phyloP scores from a whole-genome alignment of 2,888 invertebrate species.

The Andrena camellia region DNA sequence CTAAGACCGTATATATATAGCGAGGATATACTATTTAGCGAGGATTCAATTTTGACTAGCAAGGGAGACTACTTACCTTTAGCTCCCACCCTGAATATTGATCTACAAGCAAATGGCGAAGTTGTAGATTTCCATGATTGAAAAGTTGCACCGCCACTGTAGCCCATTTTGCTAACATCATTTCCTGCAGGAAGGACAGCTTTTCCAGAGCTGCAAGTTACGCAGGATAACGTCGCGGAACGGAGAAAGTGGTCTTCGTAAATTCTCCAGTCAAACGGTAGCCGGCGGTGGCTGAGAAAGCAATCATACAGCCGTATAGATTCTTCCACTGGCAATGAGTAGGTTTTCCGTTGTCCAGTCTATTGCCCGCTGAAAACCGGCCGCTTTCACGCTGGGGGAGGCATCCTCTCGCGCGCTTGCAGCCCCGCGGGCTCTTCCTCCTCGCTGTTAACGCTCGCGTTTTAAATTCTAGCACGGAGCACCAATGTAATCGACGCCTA shows the following conservation, averaged over 20 bases:
- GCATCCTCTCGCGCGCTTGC: slow-evolving; percentile 7
- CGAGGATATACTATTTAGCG: background rate
- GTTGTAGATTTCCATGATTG: background rate
- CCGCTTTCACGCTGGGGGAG: slow-evolving; percentile 45
- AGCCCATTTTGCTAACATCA: background rate
- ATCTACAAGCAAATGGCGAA: no score
- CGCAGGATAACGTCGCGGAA: slow-evolving; percentile 43
- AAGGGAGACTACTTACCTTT: no score
- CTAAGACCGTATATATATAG: slow-evolving; percentile 3
- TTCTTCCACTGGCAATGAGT: slow-evolving; percentile 47
- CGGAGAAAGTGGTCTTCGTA: slow-evolving; percentile 64
- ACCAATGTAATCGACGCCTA: no score
- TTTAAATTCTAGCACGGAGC: background rate
- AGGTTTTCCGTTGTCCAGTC: slow-evolving; percentile 61
- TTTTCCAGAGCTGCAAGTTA: slow-evolving; percentile 11
- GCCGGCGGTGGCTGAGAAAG: slow-evolving; percentile 59
- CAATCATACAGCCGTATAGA: slow-evolving; percentile 53
- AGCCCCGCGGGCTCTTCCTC: slow-evolving; percentile 31
- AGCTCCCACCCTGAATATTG: no score
- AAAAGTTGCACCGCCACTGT: background rate
- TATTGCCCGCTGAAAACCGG: slow-evolving; percentile 47
- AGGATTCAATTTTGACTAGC: background rate
- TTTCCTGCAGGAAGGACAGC: slow-evolving; percentile 8
- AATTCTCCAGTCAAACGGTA: slow-evolving; percentile 58
- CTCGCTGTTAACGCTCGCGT: slow-evolving; percentile 42